Conservation (phyloP, 2,888 invertebrate genomes). For the Nowickia ferox region DNA sequence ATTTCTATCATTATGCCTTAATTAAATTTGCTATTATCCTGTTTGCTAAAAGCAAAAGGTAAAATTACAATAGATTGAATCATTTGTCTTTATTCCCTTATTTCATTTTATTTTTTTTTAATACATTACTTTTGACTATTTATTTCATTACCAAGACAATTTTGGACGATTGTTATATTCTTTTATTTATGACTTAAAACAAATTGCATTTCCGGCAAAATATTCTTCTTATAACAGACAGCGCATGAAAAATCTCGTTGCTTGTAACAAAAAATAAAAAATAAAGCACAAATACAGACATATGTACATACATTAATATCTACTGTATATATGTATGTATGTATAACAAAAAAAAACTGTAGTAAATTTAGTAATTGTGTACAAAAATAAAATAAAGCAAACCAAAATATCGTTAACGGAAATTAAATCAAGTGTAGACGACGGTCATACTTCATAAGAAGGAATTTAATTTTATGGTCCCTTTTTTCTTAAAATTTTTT, state of each 20-base stretch:
- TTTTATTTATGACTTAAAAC: conserved; percentile 45
- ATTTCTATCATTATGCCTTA: conserved; percentile 29
- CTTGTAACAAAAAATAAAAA: background rate
- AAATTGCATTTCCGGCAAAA: conserved; percentile 80
- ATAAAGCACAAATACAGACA: conserved; percentile 3
- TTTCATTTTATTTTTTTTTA: conserved; percentile 14
- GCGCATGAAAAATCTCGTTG: conserved; percentile 26
- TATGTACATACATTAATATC: background rate
- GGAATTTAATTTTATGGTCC: conserved; percentile 39
- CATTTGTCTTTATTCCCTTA: background rate
- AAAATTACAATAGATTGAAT: conserved; percentile 6
- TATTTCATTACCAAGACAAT: conserved; percentile 54
- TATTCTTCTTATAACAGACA: conserved; percentile 28
- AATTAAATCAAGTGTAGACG: conserved; percentile 70
- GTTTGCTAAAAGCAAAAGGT: background rate
- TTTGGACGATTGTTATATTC: conserved; percentile 25
- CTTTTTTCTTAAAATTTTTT: conserved; percentile 28
- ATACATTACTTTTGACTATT: conserved; percentile 20
- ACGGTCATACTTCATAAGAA: conserved; percentile 62
- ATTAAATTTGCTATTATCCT: conserved; percentile 28
- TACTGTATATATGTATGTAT: too few species aligned
- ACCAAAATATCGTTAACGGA: conserved; percentile 67
- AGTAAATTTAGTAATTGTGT: conserved; percentile 11
- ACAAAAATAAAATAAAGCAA: conserved; percentile 49
- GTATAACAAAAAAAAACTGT: conserved; percentile 7